Base-by-base conservation (phyloP, 2,797 vertebrate genomes). In the Podargus strigoides region DNA sequence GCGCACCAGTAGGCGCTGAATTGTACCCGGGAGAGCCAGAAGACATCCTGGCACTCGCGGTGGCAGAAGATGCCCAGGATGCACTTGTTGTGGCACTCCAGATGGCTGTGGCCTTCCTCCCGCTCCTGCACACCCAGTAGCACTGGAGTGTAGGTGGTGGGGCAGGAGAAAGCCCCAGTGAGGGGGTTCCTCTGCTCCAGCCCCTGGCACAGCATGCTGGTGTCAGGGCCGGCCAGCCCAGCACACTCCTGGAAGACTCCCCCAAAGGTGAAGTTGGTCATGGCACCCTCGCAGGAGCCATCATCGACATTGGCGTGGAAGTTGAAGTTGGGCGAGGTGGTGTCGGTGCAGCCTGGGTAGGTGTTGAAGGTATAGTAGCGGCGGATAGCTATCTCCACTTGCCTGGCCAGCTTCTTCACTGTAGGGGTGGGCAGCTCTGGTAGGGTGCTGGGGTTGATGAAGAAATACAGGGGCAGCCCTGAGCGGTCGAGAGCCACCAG, bases 301-400 rank as follows among this genome's bases (percentile, higher is more conserved):
- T 99, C 99, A 1, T 99, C 98, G 0, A 95, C 32, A 32, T 99
- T 99, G 79, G 99, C 99, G 28, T 99, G 98, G 95, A 99, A 99
- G 95, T 99, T 98, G 83, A 98, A 99, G 96, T 99, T 99, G 82
- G 97, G 87, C 0, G 98, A 99, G 37, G 93, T 90, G 32, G 95
- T 3, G 3, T 98, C 91, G 0, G 98, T 98, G 90, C 99, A 99
- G 14, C 99, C 99, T 0, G 98, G 99, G 55, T 97, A 96, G 4
- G 97, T 98, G 95, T 99, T 99, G 95, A 99, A 96, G 8, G 75
- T 78, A 69, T 99, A 99, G 95, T 99, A 99, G 37, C 95, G 97
- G 7, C 94, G 96, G 75, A 98, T 78, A 5, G 99, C 99, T 4
- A 90, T 64, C 72, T 97, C 97, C 75, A 99, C 97, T 0, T 27